phyloP scores from a whole-genome alignment of 2,888 invertebrate genomes.

The Spodoptera picta region DNA sequence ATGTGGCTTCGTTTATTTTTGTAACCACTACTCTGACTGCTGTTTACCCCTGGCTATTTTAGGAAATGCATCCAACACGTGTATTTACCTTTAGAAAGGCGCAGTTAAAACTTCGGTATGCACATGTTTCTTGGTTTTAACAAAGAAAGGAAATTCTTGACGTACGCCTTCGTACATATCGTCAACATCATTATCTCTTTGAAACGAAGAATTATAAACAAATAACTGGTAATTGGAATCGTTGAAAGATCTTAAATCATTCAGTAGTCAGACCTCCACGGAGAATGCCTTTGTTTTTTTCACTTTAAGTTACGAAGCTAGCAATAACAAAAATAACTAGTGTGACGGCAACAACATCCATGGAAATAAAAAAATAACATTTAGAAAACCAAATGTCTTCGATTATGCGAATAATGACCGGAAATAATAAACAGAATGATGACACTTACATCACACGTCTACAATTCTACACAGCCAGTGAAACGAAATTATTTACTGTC shows the following conservation, averaged over 20 bases:
- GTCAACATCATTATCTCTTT: conserved; percentile 32
- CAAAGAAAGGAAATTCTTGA: conserved; percentile 40
- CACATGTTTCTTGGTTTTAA: conserved; percentile 27
- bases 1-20: conserved; percentile 58
- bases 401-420: conserved; percentile 31
- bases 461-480: conserved; percentile 25
- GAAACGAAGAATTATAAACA: conserved; percentile 14
- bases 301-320: neutral
- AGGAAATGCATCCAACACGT: conserved; percentile 48
- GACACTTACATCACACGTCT: conserved; percentile 30
- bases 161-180: conserved; percentile 13
- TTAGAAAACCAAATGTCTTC: conserved; percentile 17
- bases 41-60: conserved; percentile 57
- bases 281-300: neutral
- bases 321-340: conserved; percentile 9
- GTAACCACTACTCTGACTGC: conserved; percentile 40
- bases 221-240: conserved; percentile 2
- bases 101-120: conserved; percentile 32
- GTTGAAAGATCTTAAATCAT: neutral
- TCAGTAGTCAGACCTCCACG: neutral
- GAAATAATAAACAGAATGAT: conserved; percentile 33
- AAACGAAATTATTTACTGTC: conserved; percentile 36
- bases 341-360: conserved; percentile 5
- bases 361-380: conserved; percentile 7
- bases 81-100: conserved; percentile 49